These are phyloP conservation scores for Clinocottus analis DNA, from an alignment of 2,113 vertebrate species.

Conservation along the genomic window DNA sequence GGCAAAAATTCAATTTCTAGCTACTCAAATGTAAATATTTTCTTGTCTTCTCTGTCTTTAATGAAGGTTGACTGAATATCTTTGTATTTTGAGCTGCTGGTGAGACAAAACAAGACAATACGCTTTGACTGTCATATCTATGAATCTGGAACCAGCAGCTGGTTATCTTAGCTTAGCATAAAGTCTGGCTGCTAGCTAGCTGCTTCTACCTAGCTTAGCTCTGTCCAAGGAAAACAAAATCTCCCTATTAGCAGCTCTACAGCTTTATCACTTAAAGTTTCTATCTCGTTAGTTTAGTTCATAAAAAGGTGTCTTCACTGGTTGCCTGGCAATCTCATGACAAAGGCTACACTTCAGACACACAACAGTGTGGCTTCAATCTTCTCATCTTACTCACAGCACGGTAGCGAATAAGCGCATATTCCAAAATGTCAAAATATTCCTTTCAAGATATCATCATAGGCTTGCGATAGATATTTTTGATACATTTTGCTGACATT, in stretches of 20 bases:
- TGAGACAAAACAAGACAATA: neutral
- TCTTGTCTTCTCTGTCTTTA: neutral
- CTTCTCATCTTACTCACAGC: neutral
- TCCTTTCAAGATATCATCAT: slow-evolving; percentile 3
- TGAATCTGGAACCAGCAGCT: neutral
- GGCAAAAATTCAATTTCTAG: neutral
- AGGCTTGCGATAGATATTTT: neutral
- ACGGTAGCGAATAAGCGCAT: neutral
- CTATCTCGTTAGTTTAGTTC: neutral
- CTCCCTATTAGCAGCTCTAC: neutral
- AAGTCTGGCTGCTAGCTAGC: neutral
- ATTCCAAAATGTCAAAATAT: neutral
- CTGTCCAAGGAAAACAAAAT: neutral
- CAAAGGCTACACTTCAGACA: neutral
- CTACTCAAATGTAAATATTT: neutral
- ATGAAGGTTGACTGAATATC: neutral
- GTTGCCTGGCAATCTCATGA: neutral
- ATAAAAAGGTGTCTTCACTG: neutral
- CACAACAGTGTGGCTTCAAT: neutral
- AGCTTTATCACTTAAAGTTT: neutral
- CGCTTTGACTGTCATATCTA: neutral
- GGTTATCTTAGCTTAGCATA: neutral
- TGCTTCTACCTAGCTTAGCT: neutral
- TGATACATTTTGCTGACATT: neutral
- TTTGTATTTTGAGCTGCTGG: neutral